A percentile compares a stretch with the other conserved stretches of the same genome.
phyloP scores from a whole-genome alignment of 2,113 vertebrate genomes.

The Xiphophorus hellerii region DNA sequence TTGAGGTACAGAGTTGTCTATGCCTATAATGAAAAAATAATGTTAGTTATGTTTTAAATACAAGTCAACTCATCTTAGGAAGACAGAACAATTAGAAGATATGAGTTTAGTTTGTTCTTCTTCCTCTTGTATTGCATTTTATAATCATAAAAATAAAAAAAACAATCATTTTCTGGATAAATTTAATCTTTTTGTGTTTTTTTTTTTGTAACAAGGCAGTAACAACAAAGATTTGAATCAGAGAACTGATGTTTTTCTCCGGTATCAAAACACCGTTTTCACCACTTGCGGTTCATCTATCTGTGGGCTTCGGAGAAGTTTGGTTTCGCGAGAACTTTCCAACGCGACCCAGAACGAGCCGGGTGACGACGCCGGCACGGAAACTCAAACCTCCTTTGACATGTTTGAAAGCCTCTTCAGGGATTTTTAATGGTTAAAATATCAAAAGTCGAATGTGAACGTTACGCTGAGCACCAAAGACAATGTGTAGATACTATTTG shows the following conservation, averaged over 20 bases:
- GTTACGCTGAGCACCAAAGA: conserved; percentile 50
- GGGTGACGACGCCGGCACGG: conserved; percentile 1
- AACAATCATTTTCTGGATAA: not conserved
- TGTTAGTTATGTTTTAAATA: conserved; percentile 40
- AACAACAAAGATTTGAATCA: conserved; percentile 1
- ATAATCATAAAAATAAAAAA: conserved; percentile 18
- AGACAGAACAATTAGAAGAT: conserved; percentile 50
- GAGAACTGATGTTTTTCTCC: conserved; percentile 17
- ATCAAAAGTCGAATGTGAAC: conserved; percentile 30
- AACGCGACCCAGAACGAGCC: not conserved
- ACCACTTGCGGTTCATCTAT: conserved; percentile 17
- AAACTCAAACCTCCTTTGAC: conserved; percentile 9
- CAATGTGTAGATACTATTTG: conserved; percentile 18
- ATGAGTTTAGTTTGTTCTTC: conserved; percentile 47
- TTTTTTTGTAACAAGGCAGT: not conserved
- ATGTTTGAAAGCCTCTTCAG: conserved; percentile 3
- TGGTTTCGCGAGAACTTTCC: not conserved
- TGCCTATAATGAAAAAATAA: conserved; percentile 53
- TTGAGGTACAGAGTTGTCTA: conserved; percentile 77
- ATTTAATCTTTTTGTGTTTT: not conserved
- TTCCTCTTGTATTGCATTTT: conserved; percentile 68
- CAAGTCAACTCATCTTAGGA: conserved; percentile 51
- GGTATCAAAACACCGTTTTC: conserved; percentile 28
- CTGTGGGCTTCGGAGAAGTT: not conserved
- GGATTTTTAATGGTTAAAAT: conserved; percentile 9